phyloP scores from a whole-genome alignment of 2,888 invertebrate genomes.

The Eupsilia transversa region DNA sequence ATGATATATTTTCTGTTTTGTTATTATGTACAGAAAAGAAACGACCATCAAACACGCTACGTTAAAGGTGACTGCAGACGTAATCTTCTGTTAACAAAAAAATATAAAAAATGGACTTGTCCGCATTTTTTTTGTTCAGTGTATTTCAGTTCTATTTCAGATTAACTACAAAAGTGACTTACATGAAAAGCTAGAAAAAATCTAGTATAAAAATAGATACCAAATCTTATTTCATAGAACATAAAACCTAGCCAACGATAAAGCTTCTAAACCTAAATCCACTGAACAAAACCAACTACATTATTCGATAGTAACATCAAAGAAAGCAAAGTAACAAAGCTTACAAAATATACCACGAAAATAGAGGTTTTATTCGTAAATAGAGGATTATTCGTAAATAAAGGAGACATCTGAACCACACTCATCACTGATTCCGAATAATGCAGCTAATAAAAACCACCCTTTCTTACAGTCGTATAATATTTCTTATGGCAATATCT shows the following conservation, averaged over 20 bases:
- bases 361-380: constrained; percentile 32
- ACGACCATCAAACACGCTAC: neutral
- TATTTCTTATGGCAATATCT: constrained; percentile 44
- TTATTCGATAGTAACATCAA: constrained; percentile 14
- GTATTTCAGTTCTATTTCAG: neutral
- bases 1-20: too few species aligned
- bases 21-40: neutral
- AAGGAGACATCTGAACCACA: constrained; percentile 64
- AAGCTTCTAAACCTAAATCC: constrained; percentile 15
- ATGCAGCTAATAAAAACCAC: constrained; percentile 69
- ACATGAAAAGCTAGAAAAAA: neutral
- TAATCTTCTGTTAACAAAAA: too few species aligned
- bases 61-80: neutral
- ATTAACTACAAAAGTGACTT: neutral
- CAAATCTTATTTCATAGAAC: constrained; percentile 6
- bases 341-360: constrained; percentile 24
- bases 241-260: neutral
- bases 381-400: constrained; percentile 56
- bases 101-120: too few species aligned
- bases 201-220: neutral
- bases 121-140: neutral
- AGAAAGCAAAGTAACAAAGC: constrained; percentile 29
- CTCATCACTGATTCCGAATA: constrained; percentile 71
- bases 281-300: constrained; percentile 2
- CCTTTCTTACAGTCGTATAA: constrained; percentile 24